These are phyloP conservation scores for Xiphias gladius DNA, from an alignment of 2,113 vertebrate species.

Conservation along the genomic window DNA sequence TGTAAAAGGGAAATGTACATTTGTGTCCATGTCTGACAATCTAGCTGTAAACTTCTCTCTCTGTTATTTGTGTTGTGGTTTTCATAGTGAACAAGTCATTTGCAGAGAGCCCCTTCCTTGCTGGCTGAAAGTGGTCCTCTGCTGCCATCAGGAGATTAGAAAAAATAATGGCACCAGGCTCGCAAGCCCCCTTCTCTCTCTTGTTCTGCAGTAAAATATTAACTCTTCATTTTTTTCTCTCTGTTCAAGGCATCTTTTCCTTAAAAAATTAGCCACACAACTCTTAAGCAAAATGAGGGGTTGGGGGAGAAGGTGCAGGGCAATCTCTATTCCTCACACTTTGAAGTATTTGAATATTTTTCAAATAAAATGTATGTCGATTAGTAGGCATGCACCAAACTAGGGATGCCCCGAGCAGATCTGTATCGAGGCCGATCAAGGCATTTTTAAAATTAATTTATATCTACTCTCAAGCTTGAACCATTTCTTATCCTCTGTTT, in stretches of 20 bases:
- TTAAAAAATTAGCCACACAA: conserved; percentile 44
- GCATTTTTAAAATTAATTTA: not conserved
- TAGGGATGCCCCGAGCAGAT: conserved; percentile 54
- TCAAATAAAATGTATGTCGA: conserved; percentile 28
- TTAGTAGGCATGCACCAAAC: conserved; percentile 37
- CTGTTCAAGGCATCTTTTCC: conserved; percentile 89
- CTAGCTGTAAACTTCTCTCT: conserved; percentile 97
- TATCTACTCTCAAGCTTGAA: not conserved
- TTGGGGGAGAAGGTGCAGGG: conserved; percentile 40
- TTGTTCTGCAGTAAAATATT: conserved; percentile 94
- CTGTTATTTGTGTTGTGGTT: conserved; percentile 99
- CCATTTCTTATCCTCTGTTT: conserved; percentile 56
- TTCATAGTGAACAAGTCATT: conserved; percentile 99
- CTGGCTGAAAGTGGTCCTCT: conserved; percentile 98
- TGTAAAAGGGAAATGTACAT: conserved; percentile 76
- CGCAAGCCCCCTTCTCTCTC: conserved; percentile 91
- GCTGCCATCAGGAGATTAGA: conserved; percentile 98
- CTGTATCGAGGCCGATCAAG: not conserved
- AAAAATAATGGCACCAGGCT: conserved; percentile 96
- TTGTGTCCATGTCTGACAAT: conserved; percentile 82
- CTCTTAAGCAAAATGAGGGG: conserved; percentile 40
- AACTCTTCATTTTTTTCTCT: conserved; percentile 89
- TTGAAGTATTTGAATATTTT: conserved; percentile 25
- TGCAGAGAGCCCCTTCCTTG: conserved; percentile 97
- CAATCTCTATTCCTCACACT: conserved; percentile 35